Conservation (phyloP, 2,888 invertebrate species). For the Pelosia muscerda region DNA sequence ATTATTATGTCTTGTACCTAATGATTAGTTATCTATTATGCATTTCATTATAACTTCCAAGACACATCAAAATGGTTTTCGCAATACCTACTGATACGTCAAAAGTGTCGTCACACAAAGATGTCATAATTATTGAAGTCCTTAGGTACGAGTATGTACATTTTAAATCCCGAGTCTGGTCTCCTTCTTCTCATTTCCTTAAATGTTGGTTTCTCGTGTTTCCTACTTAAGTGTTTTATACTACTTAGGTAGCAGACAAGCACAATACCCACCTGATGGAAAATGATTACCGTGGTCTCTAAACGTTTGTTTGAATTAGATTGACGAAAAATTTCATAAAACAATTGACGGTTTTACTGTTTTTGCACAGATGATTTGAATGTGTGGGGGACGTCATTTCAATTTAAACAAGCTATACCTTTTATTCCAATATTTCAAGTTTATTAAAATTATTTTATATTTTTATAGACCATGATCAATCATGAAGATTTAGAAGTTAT, state of each 20-base stretch:
- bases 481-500: neutral
- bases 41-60: slow-evolving; percentile 9
- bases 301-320: too few species aligned
- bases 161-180: too few species aligned
- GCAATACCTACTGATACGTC: neutral
- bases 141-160: too few species aligned
- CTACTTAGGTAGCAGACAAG: too few species aligned
- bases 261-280: too few species aligned
- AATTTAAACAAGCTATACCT: too few species aligned
- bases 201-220: neutral
- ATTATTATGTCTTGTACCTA: slow-evolving; percentile 2
- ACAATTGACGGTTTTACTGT: too few species aligned
- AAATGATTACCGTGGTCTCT: too few species aligned
- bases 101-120: neutral
- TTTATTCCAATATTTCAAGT: too few species aligned
- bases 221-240: neutral
- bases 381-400: too few species aligned
- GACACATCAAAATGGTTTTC: slow-evolving; percentile 2
- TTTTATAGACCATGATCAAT: neutral
- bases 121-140: neutral
- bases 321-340: too few species aligned
- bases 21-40: slow-evolving; percentile 13
- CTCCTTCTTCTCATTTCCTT: neutral
- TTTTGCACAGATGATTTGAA: too few species aligned
- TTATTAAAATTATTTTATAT: neutral